These are phyloP conservation scores for Leptopterna dolabrata DNA, from an alignment of 2,888 invertebrate genomes.

Conservation along the genomic window DNA sequence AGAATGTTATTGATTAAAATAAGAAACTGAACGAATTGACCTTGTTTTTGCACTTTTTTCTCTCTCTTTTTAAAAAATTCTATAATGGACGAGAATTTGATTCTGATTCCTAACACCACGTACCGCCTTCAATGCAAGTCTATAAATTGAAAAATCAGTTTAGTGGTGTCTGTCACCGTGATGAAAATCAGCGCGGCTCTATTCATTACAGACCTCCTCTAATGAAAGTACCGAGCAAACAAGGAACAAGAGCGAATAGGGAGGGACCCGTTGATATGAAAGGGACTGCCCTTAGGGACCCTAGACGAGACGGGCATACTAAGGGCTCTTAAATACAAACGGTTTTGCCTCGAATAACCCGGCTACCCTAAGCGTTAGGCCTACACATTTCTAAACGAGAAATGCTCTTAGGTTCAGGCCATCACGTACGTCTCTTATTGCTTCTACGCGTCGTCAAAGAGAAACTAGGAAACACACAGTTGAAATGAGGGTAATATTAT, in stretches of 20 bases:
- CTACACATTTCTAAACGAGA: not conserved
- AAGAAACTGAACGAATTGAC: no score
- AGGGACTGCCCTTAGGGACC: not conserved
- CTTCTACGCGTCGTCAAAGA: not conserved
- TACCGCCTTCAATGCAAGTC: no score
- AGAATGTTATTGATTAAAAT: no score
- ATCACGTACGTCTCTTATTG: not conserved
- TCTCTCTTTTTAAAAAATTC: no score
- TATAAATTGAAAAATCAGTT: no score
- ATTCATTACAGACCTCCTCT: not conserved
- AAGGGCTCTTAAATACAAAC: slow-evolving; percentile 3
- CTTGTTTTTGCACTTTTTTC: no score
- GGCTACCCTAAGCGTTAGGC: not conserved
- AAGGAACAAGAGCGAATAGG: not conserved
- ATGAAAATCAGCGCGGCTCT: not conserved
- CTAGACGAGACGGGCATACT: not conserved
- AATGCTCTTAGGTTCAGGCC: not conserved
- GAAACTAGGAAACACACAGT: not conserved
- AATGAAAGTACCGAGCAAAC: not conserved
- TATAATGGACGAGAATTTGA: no score
- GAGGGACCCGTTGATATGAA: not conserved
- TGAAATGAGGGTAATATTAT: no score
- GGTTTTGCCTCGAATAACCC: not conserved
- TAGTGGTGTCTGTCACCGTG: no score
- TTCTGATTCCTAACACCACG: no score